Evolutionary conservation across 2,797 vertebrate species (phyloP), one percentile per base, ranked within the genome.

Genomic region (Danio aesculapii): DNA sequence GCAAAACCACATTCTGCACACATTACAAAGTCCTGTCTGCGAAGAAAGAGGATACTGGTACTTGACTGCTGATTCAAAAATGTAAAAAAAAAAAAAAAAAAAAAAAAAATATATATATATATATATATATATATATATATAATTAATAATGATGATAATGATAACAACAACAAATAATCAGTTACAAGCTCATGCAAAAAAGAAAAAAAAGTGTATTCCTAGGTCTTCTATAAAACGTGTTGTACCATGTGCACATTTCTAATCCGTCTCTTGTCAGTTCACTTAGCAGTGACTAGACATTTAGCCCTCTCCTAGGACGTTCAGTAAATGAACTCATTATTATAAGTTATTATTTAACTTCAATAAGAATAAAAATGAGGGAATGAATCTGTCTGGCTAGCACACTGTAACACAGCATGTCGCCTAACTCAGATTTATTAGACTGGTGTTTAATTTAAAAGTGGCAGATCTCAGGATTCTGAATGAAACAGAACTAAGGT

Each of bases 251-350:
- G 47, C 9, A 14, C 30, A 49, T 63, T 49, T 21, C 61, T 47
- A 47, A 49, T 43, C 14, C 46, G 47, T 17, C 19, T 19, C 6
- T 67, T 74, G 52, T 73, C 17, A 57, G 43, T 75, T 13, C 30
- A 52, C 46, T 53, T 62, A 52, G 8, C 63, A 52, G 39, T 9
- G 64, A 81, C n/a, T 17, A 59, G 53, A 50, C 43, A 14, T 13
- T 64, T 46, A 52, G 72, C 17, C 46, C 39, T 21, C 52, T 70
- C 62, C 14, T 41, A 63, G 73, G 73, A 63, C 7, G 0, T 52
- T 30, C 11, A 13, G 6, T 67, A 68, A 44, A 77, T 59, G 64
- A 58, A 19, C 49, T 63, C 30, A 75, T 75, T 72, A 72, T 72
- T 58, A 43, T 70, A 70, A 55, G 14, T 70, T 70, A 70, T 55